These are phyloP conservation scores for Aporrectodea caliginosa DNA, from an alignment of 1,140 invertebrate genomes.

Conservation along the genomic window DNA sequence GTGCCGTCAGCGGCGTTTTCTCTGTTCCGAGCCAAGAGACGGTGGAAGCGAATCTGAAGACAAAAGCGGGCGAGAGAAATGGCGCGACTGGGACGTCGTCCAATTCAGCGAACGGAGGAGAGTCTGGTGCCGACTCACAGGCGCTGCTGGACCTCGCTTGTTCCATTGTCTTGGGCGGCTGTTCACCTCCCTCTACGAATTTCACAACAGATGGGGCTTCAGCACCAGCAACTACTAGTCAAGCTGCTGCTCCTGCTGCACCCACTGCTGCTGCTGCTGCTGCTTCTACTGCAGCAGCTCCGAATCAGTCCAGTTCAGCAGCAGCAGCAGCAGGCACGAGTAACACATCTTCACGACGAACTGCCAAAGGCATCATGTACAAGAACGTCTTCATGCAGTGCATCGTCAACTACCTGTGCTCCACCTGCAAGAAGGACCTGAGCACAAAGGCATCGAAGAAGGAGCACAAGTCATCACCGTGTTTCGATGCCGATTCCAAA, in stretches of 20 bases:
- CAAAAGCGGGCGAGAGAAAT: neutral
- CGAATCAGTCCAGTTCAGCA: neutral
- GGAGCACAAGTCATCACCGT: constrained; percentile 13
- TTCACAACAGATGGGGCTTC: neutral
- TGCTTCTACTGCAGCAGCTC: neutral
- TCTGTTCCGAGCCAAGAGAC: too few species aligned
- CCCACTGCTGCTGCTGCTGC: neutral
- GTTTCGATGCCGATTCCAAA: constrained; percentile 19
- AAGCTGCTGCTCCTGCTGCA: neutral
- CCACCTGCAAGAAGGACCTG: constrained; percentile 11
- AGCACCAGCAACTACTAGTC: neutral
- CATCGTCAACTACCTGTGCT: constrained; percentile 23
- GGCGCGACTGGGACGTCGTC: neutral
- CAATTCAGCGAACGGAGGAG: neutral
- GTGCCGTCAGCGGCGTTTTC: too few species aligned
- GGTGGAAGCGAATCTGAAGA: too few species aligned
- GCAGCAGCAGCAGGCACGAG: neutral
- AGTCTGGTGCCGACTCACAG: neutral
- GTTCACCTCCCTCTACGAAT: neutral
- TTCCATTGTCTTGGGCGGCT: neutral
- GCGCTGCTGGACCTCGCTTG: neutral
- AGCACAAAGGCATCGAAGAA: constrained; percentile 16
- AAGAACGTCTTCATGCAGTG: constrained; percentile 27
- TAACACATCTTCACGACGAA: neutral
- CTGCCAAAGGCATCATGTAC: constrained; percentile 24